Conservation (phyloP, 2,888 invertebrate species). For the Chaetogeoica ovagalla region DNA sequence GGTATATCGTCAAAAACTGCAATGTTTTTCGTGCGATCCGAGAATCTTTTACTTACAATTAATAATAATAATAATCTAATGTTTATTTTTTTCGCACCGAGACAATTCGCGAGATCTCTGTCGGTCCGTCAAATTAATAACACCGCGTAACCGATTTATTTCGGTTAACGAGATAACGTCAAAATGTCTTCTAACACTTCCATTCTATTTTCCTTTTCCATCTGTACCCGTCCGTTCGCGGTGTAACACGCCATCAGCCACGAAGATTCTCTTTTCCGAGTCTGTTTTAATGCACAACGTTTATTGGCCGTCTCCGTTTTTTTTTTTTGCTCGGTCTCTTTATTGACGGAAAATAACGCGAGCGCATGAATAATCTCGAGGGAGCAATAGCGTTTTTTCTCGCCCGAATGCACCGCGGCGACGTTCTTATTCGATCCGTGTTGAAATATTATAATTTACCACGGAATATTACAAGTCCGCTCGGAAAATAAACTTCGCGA, state of each 20-base stretch:
- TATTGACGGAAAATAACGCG: constrained; percentile 35
- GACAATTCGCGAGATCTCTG: background rate
- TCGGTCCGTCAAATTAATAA: constrained; percentile 11
- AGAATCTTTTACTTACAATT: no score
- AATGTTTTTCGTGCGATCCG: no score
- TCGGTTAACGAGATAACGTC: constrained; percentile 24
- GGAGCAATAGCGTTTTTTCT: constrained; percentile 32
- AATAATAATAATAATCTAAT: background rate
- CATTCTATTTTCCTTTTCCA: no score
- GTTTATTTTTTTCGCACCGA: background rate
- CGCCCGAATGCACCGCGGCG: background rate
- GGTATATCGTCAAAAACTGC: no score
- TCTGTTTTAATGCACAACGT: background rate
- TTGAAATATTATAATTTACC: constrained; percentile 31
- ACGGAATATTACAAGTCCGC: constrained; percentile 2
- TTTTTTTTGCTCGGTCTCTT: constrained; percentile 12
- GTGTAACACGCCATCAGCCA: background rate
- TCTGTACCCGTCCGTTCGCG: background rate
- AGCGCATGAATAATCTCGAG: constrained; percentile 28
- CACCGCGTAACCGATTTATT: constrained; percentile 18
- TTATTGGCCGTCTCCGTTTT: constrained; percentile 9
- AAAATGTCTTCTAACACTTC: background rate
- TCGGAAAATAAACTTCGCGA: background rate
- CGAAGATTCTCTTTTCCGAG: background rate
- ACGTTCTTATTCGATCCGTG: constrained; percentile 17